Evolutionary conservation across 2,888 invertebrate species (phyloP).

Genomic region (Nudaria mundana): DNA sequence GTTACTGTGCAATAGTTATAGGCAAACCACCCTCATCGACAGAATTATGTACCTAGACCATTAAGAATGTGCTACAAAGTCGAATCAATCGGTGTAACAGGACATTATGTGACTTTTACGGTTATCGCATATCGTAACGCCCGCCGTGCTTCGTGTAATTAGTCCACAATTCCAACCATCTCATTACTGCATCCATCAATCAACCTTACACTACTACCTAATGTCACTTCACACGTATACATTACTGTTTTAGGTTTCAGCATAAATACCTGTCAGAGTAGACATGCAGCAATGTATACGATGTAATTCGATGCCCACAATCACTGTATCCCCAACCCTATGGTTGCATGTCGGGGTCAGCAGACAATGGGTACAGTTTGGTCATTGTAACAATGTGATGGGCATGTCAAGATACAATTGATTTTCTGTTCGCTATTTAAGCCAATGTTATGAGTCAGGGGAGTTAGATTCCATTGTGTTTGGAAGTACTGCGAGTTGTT

Average conservation of each 20-base stretch:
- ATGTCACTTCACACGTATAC: conserved; percentile 8
- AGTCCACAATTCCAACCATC: conserved; percentile 55
- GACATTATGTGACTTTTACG: conserved; percentile 73
- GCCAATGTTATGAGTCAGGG: conserved; percentile 42
- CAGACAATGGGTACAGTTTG: conserved; percentile 54
- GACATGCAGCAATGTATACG: conserved; percentile 29
- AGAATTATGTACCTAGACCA: conserved; percentile 46
- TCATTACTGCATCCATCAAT: conserved; percentile 36
- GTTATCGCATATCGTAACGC: conserved; percentile 73
- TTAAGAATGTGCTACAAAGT: conserved; percentile 65
- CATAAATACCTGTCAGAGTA: background rate
- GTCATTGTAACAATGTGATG: conserved; percentile 57
- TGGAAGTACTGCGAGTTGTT: conserved; percentile 8
- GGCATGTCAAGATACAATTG: conserved; percentile 57
- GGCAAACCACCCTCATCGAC: conserved; percentile 50
- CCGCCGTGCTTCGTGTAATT: conserved; percentile 65
- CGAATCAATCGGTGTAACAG: conserved; percentile 59
- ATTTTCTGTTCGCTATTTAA: conserved; percentile 52
- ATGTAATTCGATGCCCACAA: conserved; percentile 4
- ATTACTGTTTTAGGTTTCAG: conserved; percentile 16
- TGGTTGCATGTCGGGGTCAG: conserved; percentile 46
- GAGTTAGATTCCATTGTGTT: conserved; percentile 31
- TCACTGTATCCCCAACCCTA: conserved; percentile 19
- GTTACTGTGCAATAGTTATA: conserved; percentile 43
- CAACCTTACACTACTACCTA: conserved; percentile 11